Conservation (phyloP, 2,888 invertebrate species). For the Stenolophus ochropezus region DNA sequence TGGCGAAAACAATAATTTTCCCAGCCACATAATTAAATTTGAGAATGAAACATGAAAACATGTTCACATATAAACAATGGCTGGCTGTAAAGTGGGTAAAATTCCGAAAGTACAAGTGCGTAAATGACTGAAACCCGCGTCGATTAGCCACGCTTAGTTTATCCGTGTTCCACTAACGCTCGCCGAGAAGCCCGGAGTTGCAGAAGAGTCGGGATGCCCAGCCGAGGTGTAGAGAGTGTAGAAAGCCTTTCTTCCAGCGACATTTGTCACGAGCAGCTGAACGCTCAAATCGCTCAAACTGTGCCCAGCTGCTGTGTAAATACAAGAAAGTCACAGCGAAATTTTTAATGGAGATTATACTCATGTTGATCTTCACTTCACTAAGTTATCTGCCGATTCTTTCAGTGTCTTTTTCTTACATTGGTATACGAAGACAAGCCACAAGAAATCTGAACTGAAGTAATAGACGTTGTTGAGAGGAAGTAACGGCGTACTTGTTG, state of each 20-base stretch:
- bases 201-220: neutral
- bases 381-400: no score
- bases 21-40: neutral
- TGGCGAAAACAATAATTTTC: neutral
- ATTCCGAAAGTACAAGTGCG: conserved; percentile 34
- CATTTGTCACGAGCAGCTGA: conserved; percentile 35
- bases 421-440: no score
- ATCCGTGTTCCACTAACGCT: neutral
- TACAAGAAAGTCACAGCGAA: conserved; percentile 32
- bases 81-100: neutral
- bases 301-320: conserved; percentile 28
- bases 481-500: no score
- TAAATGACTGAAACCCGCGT: neutral
- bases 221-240: neutral
- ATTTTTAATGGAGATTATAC: neutral
- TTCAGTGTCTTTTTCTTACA: neutral
- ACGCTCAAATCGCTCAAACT: conserved; percentile 25
- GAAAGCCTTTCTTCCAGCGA: conserved; percentile 26
- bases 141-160: conserved; percentile 24
- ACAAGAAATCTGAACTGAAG: no score
- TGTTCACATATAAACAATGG: neutral
- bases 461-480: no score
- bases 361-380: neutral
- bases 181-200: neutral
- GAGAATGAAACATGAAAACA: neutral